These are phyloP conservation scores for Geotrypetes seraphini DNA, from an alignment of 2,797 vertebrate species.

Conservation along the genomic window DNA sequence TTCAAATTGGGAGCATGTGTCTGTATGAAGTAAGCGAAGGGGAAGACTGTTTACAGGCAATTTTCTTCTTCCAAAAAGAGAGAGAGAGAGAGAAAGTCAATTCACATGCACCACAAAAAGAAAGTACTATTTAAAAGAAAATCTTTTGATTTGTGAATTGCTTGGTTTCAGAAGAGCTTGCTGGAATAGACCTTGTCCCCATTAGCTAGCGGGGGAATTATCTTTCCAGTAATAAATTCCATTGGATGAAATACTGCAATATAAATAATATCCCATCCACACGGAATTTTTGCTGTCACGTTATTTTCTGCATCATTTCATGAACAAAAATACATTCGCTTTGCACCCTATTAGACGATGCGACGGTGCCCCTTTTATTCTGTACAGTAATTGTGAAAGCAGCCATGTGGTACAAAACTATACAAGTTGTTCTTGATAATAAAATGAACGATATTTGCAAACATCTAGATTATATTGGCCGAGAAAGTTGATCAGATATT, in stretches of 20 bases:
- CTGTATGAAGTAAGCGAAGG: too few relatives aligned
- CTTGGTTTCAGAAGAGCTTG: too few relatives aligned
- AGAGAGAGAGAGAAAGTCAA: too few relatives aligned
- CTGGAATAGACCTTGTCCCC: too few relatives aligned
- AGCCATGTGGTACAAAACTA: slow-evolving; percentile 51
- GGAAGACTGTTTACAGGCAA: too few relatives aligned
- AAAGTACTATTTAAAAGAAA: too few relatives aligned
- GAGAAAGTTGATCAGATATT: slow-evolving; percentile 22
- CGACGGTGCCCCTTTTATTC: slow-evolving; percentile 56
- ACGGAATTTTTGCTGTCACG: slow-evolving; percentile 20
- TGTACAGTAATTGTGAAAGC: slow-evolving; percentile 51
- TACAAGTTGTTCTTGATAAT: slow-evolving; percentile 42
- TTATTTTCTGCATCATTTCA: slow-evolving; percentile 61
- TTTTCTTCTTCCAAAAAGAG: too few relatives aligned
- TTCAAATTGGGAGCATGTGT: too few relatives aligned
- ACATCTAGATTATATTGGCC: slow-evolving; percentile 32
- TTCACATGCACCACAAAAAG: too few relatives aligned
- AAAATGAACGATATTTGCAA: slow-evolving; percentile 31
- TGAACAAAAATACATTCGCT: slow-evolving; percentile 50
- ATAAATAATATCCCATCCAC: slow-evolving; percentile 20
- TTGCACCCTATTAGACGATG: slow-evolving; percentile 52
- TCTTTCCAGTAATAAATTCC: too few relatives aligned
- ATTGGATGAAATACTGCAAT: slow-evolving; percentile 16
- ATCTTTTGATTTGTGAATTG: too few relatives aligned
- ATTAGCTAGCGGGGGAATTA: too few relatives aligned